Base-by-base conservation (phyloP, 2,888 invertebrate species). In the Dasysyrphus tricinctus region DNA sequence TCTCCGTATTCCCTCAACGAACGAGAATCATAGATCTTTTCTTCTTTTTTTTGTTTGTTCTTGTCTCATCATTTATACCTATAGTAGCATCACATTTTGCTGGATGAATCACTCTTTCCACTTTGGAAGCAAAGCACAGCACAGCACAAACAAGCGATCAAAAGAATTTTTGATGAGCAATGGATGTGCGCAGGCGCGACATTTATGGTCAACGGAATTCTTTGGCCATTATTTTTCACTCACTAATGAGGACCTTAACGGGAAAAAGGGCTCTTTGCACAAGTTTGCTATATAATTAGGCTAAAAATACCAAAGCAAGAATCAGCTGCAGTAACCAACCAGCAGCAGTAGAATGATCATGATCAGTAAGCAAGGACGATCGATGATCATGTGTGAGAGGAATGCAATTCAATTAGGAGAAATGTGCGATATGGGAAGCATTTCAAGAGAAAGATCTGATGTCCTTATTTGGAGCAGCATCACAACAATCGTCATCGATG, bases 141-240 rank as follows among this genome's bases (percentile, higher is more conserved):
- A 57, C 19, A 61, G 42, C 29, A 16, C 24, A 47, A 9, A 34
- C 70, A 78, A 63, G 44, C 67, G 82, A 86, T 86, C 86, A 86
- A 86, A 86, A 86, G 82, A 86, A 86, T 86, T 86, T 82, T 82
- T 86, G 86, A 86, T 86, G 86, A 86, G 86, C 86, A 86, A 77
- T 78, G 74, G 69, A 80, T 77, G 80, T 69, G 69, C 65, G 16
- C 74, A 65, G 56, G 67, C 72, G 70, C 77, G 63, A 69, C 86
- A 57, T 86, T 82, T 86, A 86, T 82, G 86, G 86, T 82, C 86
- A 86, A 75, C 42, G 86, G 86, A 82, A 86, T 86, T 49, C 78
- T 75, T 72, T 76, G 34, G 69, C 54, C 69, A 82, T 86, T 86
- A 86, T 86, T 86, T 86, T 86, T 61, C 86, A 82, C 75, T 78